These are phyloP conservation scores for Lichenostomus cassidix DNA, from an alignment of 2,113 vertebrate genomes.

Conservation along the genomic window DNA sequence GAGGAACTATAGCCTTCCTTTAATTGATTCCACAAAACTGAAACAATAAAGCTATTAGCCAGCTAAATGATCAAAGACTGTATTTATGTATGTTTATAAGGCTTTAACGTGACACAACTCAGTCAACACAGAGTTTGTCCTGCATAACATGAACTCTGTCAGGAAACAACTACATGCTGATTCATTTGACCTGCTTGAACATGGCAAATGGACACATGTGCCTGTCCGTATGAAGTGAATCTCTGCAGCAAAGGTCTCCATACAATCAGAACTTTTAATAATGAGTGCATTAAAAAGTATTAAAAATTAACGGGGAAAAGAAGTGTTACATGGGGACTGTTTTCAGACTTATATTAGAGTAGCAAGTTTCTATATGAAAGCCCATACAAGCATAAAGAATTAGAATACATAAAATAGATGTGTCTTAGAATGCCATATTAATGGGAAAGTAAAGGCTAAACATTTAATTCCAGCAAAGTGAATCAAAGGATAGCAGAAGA, in stretches of 20 bases:
- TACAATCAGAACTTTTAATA: neutral
- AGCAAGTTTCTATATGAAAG: neutral
- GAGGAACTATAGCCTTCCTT: neutral
- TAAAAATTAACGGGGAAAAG: neutral
- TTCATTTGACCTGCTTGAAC: neutral
- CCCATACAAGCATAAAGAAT: neutral
- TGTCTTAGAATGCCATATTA: neutral
- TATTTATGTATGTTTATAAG: neutral
- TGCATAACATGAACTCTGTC: neutral
- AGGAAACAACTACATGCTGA: neutral
- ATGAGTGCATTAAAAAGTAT: neutral
- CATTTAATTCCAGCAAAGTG: constrained; percentile 6
- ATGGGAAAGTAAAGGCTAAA: neutral
- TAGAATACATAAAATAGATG: neutral
- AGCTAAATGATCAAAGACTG: neutral
- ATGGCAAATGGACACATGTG: neutral
- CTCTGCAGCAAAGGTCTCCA: neutral
- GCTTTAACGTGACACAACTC: neutral
- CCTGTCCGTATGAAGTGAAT: neutral
- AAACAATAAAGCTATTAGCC: neutral
- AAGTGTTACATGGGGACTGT: neutral
- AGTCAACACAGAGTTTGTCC: neutral
- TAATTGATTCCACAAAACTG: neutral
- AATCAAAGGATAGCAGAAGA: constrained; percentile 11
- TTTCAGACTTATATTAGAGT: neutral